A percentile compares a stretch with the other conserved stretches of the same genome.
phyloP scores from a whole-genome alignment of 64 coral and sea anemone species.

The Montipora capricornis region DNA sequence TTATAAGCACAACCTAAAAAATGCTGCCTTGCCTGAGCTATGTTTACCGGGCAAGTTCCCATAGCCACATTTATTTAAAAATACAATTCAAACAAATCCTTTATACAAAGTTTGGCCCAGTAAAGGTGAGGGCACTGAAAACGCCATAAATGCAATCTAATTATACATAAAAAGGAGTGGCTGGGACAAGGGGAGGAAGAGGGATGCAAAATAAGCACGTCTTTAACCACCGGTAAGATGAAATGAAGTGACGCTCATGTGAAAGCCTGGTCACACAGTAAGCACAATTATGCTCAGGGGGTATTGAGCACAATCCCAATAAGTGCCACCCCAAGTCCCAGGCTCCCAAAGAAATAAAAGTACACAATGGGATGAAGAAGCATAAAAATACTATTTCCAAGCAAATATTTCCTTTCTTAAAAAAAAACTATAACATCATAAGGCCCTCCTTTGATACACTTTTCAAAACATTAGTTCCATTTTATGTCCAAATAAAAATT shows the following conservation, averaged over 20 bases:
- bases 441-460: too few relatives aligned
- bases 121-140: slow-evolving; percentile 18
- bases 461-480: too few relatives aligned
- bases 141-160: neutral
- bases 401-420: neutral
- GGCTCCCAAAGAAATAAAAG: neutral
- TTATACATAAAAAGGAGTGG: slow-evolving; percentile 2
- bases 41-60: neutral
- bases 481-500: too few relatives aligned
- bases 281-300: neutral
- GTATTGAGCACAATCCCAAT: neutral
- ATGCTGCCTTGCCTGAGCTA: neutral
- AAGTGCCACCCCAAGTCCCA: slow-evolving; percentile 9
- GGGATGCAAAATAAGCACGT: neutral
- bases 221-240: neutral
- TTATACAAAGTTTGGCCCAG: neutral
- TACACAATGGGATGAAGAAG: neutral
- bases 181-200: slow-evolving; percentile 4
- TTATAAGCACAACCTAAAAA: neutral
- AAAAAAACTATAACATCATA: neutral
- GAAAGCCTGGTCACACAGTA: neutral
- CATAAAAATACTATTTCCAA: neutral
- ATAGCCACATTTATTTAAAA: slow-evolving; percentile 2
- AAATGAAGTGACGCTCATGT: neutral
- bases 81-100: slow-evolving; percentile 1